Evolutionary conservation across 2,888 invertebrate genomes (phyloP), one percentile per base, ranked within the genome.

Genomic region (Ischnura elegans): DNA sequence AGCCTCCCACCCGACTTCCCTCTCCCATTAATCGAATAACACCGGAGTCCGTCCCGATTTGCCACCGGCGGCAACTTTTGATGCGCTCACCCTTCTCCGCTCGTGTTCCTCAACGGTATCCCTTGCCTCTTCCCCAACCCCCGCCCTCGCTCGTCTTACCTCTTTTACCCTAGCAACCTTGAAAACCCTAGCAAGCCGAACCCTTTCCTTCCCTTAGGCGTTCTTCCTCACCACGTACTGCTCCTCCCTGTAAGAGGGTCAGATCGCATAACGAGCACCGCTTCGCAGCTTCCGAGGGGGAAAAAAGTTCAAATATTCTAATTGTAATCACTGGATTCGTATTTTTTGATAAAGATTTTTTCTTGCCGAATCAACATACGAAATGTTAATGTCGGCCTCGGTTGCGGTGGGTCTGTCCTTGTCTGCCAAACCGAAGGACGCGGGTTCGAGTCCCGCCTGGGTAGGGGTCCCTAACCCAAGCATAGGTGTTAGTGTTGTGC

Each of bases 1-100:
- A 43, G 42, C 36, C 87, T n/a, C n/a, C n/a, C n/a, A n/a, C n/a
- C n/a, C n/a, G n/a, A n/a, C 51, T 51, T 5, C 19, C 51, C 51
- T 51, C n/a, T n/a, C n/a, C 51, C 51, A 51, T 90, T 90, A 90
- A 90, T 90, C 90, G 90, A 90, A 90, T 90, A 90, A 90, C 61
- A 90, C 43, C 90, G 43, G 76, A 42, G 90, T 90, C 90, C 61
- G 43, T 61, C 90, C 90, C 90, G 90, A 90, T 90, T 90, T 90
- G 90, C 90, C 90, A 90, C 90, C 90, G 90, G 90, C 90, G 66
- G 90, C 66, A 90, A 90, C 90, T 90, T 90, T 90, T 90, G 90
- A 90, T 90, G 66, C 90, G 61, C 61, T 25, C 90, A 61, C 86
- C 85, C 86, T 21, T 21, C 86, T n/a, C 8, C 86, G 4, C n/a